Evolutionary conservation across 2,888 invertebrate genomes (phyloP), one percentile per base, ranked within the genome.

Genomic region (Brachycybe producta): DNA sequence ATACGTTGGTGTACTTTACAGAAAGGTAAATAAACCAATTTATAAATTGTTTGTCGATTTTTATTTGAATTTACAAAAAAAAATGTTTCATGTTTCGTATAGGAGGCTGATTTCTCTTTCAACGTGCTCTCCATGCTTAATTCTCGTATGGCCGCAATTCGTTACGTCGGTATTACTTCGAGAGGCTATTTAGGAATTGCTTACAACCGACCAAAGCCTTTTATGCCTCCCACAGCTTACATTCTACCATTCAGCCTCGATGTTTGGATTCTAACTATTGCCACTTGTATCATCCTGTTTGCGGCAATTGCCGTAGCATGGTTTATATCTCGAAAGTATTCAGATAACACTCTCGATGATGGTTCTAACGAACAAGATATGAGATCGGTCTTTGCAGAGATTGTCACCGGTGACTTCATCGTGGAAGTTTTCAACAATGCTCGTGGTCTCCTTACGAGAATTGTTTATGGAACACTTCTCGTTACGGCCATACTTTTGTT

Each of bases 381-480:
- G n/a, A n/a, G n/a, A n/a, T n/a, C n/a, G n/a, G n/a, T n/a, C n/a
- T n/a, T n/a, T n/a, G n/a, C n/a, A n/a, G n/a, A n/a, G n/a, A n/a
- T n/a, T n/a, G n/a, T n/a, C n/a, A n/a, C n/a, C n/a, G n/a, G n/a
- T n/a, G n/a, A n/a, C n/a, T n/a, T n/a, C n/a, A n/a, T n/a, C n/a
- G n/a, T n/a, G n/a, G n/a, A 21, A 44, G 46, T 27, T 23, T 11
- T 46, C 15, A 35, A 46, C 2, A 24, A 46, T 35, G 35, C 46
- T 15, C 35, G 28, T 19, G 46, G 46, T 11, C n/a, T 13, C 2
- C 23, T 36, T 5, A 35, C 46, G 2, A 46, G 35, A 34, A 35
- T 46, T 8, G 35, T 46, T 11, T 46, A 46, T 46, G 46, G 35
- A n/a, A 35, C 46, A 3, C 35, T 46, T n/a, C 23, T 46, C n/a